Conservation (phyloP, 92 coral and sea anemone species). For the Phymanthus crucifer region DNA sequence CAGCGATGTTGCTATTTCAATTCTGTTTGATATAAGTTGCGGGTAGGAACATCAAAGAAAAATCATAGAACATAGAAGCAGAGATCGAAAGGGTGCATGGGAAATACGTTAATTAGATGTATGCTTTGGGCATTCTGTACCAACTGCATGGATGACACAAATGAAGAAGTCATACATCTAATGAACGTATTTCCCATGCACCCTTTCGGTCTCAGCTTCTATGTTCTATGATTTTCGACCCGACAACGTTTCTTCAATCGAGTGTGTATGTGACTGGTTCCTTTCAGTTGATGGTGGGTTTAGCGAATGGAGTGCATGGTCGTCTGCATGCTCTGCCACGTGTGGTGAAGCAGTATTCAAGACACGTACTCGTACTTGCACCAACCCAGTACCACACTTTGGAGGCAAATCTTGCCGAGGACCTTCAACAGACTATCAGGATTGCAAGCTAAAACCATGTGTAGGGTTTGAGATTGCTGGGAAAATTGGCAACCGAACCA, state of each 20-base stretch:
- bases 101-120: no score
- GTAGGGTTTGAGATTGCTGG: constrained; percentile 29
- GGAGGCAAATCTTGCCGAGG: constrained; percentile 57
- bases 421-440: constrained; percentile 19
- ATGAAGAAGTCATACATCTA: no score
- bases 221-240: neutral
- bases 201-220: neutral
- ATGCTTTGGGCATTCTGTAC: no score
- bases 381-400: constrained; percentile 40
- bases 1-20: neutral
- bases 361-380: constrained; percentile 56
- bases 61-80: no score
- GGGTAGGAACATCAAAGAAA: no score
- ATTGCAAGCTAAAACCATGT: constrained; percentile 49
- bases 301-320: constrained; percentile 68
- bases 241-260: no score
- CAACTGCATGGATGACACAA: no score
- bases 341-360: constrained; percentile 53
- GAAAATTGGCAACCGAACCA: constrained; percentile 20
- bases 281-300: constrained; percentile 62
- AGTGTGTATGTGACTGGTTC: no score
- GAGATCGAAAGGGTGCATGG: no score
- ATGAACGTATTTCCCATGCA: no score
- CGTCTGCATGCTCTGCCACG: constrained; percentile 48
- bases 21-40: no score